Percentiles rank a stretch among this genome's conserved stretches.
These are phyloP conservation scores for Bombus cullumanus DNA, from an alignment of 1,140 invertebrate species.

Conservation along the genomic window DNA sequence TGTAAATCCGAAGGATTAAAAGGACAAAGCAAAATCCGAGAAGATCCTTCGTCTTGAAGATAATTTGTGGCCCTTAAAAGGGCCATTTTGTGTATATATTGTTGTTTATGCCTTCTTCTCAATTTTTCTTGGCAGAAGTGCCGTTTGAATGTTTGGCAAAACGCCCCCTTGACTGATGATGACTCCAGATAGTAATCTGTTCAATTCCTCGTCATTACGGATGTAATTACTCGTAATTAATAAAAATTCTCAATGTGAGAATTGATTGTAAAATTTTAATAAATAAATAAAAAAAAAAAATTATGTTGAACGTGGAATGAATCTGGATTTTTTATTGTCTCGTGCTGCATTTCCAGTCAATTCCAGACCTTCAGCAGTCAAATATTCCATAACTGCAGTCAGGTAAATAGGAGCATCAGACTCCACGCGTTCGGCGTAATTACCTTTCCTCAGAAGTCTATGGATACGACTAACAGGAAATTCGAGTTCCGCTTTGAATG, in stretches of 20 bases:
- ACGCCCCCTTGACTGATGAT: conserved; percentile 88
- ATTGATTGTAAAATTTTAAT: too few relatives aligned
- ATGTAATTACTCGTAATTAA: too few relatives aligned
- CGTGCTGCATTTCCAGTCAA: conserved; percentile 54
- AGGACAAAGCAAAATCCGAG: neutral
- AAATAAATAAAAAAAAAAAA: too few relatives aligned
- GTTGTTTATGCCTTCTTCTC: conserved; percentile 77
- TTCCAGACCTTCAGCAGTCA: conserved; percentile 85
- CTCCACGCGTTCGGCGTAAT: conserved; percentile 77
- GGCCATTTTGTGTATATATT: conserved; percentile 49
- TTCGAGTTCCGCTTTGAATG: conserved; percentile 81
- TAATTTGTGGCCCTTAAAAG: conserved; percentile 55
- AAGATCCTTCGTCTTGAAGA: neutral
- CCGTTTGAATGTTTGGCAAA: conserved; percentile 85
- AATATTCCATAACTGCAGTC: conserved; percentile 72
- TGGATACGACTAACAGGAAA: conserved; percentile 57
- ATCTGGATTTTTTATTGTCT: conserved; percentile 60
- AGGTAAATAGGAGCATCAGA: conserved; percentile 81
- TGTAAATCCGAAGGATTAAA: too few relatives aligned
- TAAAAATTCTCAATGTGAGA: too few relatives aligned
- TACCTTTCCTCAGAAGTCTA: conserved; percentile 55
- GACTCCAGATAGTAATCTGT: conserved; percentile 86
- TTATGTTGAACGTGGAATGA: conserved; percentile 75
- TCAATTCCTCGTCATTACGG: conserved; percentile 84
- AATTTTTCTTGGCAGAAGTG: conserved; percentile 53